phyloP scores from a whole-genome alignment of 1,140 invertebrate genomes.

The Neuroterus valhalla region DNA sequence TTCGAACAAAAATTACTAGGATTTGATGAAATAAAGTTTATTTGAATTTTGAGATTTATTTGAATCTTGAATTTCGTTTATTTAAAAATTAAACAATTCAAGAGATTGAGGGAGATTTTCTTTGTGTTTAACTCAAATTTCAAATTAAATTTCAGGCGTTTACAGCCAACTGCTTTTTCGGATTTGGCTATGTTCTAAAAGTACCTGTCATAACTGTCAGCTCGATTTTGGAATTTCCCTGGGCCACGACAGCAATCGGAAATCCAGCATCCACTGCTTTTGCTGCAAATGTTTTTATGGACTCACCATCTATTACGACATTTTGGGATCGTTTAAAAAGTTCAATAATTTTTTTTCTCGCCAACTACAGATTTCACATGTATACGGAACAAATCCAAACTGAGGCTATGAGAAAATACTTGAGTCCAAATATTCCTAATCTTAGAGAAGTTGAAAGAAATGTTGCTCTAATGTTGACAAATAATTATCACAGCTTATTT shows the following conservation, averaged over 20 bases:
- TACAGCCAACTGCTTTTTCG: slow-evolving; percentile 70
- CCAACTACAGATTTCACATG: slow-evolving; percentile 50
- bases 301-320: slow-evolving; percentile 75
- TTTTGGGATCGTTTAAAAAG: slow-evolving; percentile 79
- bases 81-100: not conserved
- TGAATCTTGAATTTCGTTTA: no score
- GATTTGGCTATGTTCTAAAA: slow-evolving; percentile 76
- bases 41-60: no score
- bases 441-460: slow-evolving; percentile 71
- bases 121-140: slow-evolving; percentile 7
- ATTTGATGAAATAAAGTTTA: no score
- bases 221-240: slow-evolving; percentile 78
- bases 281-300: slow-evolving; percentile 77
- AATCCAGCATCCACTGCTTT: slow-evolving; percentile 79
- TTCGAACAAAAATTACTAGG: no score
- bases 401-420: slow-evolving; percentile 64
- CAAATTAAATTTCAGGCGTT: slow-evolving; percentile 55
- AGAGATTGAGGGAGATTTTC: slow-evolving; percentile 3
- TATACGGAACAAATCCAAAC: slow-evolving; percentile 53
- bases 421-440: slow-evolving; percentile 66
- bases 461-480: slow-evolving; percentile 75
- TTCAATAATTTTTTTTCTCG: slow-evolving; percentile 42
- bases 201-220: slow-evolving; percentile 78
- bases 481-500: slow-evolving; percentile 76
- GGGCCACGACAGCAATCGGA: slow-evolving; percentile 78